phyloP scores from a whole-genome alignment of 1,140 invertebrate species.

The Tenebrio molitor region DNA sequence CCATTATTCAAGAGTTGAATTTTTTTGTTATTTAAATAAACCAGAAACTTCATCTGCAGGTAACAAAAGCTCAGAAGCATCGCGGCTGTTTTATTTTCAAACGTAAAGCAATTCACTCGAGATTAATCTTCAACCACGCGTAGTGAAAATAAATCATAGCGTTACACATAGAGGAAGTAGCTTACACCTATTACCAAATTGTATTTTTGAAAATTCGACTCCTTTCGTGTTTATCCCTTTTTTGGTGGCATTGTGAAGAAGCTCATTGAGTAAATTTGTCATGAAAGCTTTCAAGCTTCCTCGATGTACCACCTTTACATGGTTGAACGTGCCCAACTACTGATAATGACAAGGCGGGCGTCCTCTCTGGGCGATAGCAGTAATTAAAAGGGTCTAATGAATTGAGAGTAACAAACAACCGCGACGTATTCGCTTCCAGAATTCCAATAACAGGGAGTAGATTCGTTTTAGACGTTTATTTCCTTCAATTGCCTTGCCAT shows the following conservation, averaged over 20 bases:
- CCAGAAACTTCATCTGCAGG: conserved; percentile 2
- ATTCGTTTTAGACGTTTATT: conserved; percentile 8
- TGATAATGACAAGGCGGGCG: conserved; percentile 34
- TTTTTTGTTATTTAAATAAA: conserved; percentile 30
- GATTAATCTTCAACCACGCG: conserved; percentile 7
- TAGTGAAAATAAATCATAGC: neutral
- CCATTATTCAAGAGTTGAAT: neutral
- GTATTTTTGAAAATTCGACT: neutral
- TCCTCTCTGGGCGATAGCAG: conserved; percentile 32
- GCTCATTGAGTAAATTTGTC: conserved; percentile 17
- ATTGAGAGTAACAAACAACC: conserved; percentile 47
- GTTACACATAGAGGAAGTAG: neutral
- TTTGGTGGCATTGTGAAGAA: neutral
- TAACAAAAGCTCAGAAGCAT: conserved; percentile 14
- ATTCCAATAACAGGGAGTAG: conserved; percentile 34
- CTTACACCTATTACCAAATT: neutral
- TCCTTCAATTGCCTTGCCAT: neutral
- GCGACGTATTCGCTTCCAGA: conserved; percentile 36
- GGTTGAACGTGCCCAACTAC: conserved; percentile 27
- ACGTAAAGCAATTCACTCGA: conserved; percentile 13
- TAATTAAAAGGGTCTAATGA: conserved; percentile 50
- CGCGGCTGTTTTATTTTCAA: conserved; percentile 9
- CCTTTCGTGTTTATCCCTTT: neutral
- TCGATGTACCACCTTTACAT: conserved; percentile 9
- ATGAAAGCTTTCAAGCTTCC: conserved; percentile 3